phyloP scores from a whole-genome alignment of 2,888 invertebrate genomes.

The Drosophila fungiperda region DNA sequence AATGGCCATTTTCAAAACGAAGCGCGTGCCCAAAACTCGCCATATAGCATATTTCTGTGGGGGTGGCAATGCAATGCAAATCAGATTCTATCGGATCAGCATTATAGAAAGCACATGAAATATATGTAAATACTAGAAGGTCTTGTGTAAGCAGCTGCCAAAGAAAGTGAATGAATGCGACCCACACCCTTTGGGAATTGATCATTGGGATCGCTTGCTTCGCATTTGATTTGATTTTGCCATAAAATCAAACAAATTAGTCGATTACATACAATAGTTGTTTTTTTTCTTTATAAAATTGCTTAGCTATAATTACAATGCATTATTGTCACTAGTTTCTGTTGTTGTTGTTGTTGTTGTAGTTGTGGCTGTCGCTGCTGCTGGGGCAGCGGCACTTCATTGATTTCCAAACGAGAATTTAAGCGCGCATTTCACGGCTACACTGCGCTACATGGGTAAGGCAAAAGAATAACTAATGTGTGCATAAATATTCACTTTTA shows the following conservation, averaged over 20 bases:
- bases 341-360: conserved; percentile 40
- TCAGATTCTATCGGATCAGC: conserved; percentile 21
- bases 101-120: conserved; percentile 31
- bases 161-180: conserved; percentile 61
- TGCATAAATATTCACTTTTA: background rate
- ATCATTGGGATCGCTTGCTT: conserved; percentile 54
- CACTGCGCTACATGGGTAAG: conserved; percentile 42
- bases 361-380: conserved; percentile 12
- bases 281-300: conserved; percentile 48
- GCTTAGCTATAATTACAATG: conserved; percentile 60
- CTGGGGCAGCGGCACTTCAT: conserved; percentile 69
- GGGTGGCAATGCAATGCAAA: conserved; percentile 56
- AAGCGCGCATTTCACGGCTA: conserved; percentile 48
- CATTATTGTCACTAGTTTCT: conserved; percentile 60
- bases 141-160: conserved; percentile 50
- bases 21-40: conserved; percentile 39
- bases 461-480: background rate
- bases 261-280: conserved; percentile 42
- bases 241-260: conserved; percentile 76
- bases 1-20: conserved; percentile 24
- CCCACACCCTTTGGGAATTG: conserved; percentile 60
- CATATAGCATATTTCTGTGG: conserved; percentile 37
- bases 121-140: conserved; percentile 10
- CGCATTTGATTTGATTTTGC: conserved; percentile 70
- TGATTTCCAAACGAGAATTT: conserved; percentile 67